A percentile compares a stretch with the other conserved stretches of the same genome.
Conservation (phyloP, 1,140 invertebrate genomes). For the Myzus persicae region DNA sequence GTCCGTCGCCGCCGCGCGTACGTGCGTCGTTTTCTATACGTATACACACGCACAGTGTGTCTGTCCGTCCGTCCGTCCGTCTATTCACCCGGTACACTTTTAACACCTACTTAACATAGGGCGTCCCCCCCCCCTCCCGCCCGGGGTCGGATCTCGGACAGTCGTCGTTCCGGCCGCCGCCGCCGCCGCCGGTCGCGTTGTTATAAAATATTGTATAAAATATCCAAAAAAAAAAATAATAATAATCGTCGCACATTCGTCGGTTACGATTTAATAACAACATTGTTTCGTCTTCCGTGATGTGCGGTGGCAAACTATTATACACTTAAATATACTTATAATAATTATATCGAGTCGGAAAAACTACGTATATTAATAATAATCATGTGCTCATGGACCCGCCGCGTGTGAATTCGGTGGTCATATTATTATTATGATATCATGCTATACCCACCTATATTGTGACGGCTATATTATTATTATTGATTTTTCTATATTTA, state of each 20-base stretch:
- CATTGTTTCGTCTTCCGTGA: background rate
- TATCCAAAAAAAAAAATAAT: background rate
- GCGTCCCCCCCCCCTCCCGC: background rate
- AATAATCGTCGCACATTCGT: background rate
- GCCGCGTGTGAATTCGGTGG: background rate
- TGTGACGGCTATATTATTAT: background rate
- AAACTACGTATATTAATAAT: too few species aligned
- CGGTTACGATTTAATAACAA: background rate
- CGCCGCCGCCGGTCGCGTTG: background rate
- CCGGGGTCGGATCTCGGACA: background rate
- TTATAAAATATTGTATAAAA: background rate
- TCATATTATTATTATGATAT: background rate
- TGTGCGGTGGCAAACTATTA: too few species aligned
- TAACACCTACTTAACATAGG: constrained; percentile 57
- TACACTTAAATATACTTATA: too few species aligned
- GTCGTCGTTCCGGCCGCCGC: background rate
- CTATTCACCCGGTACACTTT: constrained; percentile 46
- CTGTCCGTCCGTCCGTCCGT: constrained; percentile 29
- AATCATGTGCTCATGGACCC: too few species aligned
- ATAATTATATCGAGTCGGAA: background rate
- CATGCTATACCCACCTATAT: too few species aligned
- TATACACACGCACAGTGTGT: background rate
- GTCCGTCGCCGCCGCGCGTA: constrained; percentile 6
- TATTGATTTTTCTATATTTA: background rate
- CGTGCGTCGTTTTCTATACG: background rate